A percentile compares a stretch with the other conserved stretches of the same genome.
Evolutionary conservation across 1,140 invertebrate species (phyloP).

Genomic region (Tetramorium alpestre): DNA sequence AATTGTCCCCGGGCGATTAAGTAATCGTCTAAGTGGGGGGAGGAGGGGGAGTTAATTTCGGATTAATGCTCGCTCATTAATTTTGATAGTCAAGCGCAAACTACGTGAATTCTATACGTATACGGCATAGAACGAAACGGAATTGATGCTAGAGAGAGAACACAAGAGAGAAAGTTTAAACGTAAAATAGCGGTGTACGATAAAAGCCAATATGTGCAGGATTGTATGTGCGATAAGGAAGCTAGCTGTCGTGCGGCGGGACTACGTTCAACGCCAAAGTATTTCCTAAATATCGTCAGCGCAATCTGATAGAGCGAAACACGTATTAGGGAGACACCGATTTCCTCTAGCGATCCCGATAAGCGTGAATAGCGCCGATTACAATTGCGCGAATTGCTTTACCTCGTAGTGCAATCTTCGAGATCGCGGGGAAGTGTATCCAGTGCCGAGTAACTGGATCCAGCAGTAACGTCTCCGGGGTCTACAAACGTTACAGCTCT

Average conservation of each 20-base stretch:
- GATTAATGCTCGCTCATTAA: conserved; percentile 49
- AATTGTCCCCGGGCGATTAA: conserved; percentile 45
- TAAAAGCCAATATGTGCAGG: conserved; percentile 9
- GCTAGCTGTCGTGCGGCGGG: neutral
- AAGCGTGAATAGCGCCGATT: conserved; percentile 39
- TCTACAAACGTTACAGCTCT: neutral
- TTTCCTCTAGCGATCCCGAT: conserved; percentile 26
- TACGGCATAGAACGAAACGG: neutral
- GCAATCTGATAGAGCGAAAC: neutral
- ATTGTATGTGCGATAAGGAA: conserved; percentile 29
- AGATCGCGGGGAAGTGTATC: neutral
- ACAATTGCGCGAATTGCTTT: conserved; percentile 23
- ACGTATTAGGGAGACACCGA: neutral
- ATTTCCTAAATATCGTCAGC: conserved; percentile 26
- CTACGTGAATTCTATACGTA: neutral
- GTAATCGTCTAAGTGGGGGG: conserved; percentile 22
- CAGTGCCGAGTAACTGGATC: conserved; percentile 13
- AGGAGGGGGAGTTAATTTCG: conserved; percentile 32
- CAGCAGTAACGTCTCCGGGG: neutral
- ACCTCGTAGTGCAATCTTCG: neutral
- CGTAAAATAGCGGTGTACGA: neutral
- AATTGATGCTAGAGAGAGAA: neutral
- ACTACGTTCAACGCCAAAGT: neutral
- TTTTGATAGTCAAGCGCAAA: conserved; percentile 27
- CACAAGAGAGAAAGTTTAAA: conserved; percentile 5